These are phyloP conservation scores for Apodemus speciosus DNA, from an alignment of 2,113 vertebrate species.

Conservation along the genomic window DNA sequence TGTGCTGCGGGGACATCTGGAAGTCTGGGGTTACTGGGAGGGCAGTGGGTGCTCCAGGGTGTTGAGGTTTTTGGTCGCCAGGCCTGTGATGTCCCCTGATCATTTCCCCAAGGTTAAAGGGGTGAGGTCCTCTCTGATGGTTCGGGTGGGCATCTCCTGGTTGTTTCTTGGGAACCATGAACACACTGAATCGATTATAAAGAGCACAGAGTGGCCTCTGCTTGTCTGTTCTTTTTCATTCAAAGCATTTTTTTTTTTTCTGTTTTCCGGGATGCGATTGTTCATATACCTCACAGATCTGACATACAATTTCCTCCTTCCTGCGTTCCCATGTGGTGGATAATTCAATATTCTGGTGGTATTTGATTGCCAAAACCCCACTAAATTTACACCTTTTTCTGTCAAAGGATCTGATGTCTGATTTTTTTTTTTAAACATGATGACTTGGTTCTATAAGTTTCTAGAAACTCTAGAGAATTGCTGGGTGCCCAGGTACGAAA, in stretches of 20 bases:
- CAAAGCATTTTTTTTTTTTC: not conserved
- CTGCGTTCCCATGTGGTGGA: not conserved
- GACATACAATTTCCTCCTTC: not conserved
- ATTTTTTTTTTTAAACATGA: not conserved
- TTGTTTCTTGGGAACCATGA: not conserved
- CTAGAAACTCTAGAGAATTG: conserved; percentile 48
- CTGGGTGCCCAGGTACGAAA: conserved; percentile 46
- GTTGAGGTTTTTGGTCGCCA: not conserved
- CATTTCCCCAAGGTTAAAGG: conserved; percentile 68
- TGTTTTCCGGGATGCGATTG: conserved; percentile 18
- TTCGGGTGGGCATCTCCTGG: conserved; percentile 10
- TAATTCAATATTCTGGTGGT: not conserved
- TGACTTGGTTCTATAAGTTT: conserved; percentile 42
- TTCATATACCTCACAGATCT: not conserved
- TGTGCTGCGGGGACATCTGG: not conserved
- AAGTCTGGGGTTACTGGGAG: not conserved
- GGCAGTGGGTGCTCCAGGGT: not conserved
- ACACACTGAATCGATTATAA: conserved; percentile 1
- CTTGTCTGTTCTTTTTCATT: not conserved
- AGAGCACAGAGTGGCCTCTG: not conserved
- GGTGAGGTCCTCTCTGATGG: not conserved
- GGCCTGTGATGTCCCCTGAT: not conserved
- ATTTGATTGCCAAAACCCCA: not conserved
- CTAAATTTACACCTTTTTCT: conserved; percentile 47
- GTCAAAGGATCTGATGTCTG: conserved; percentile 46